A percentile compares a stretch with the other conserved stretches of the same genome.
These are phyloP conservation scores for Gobio gobio DNA, from an alignment of 2,113 vertebrate genomes.

Conservation along the genomic window DNA sequence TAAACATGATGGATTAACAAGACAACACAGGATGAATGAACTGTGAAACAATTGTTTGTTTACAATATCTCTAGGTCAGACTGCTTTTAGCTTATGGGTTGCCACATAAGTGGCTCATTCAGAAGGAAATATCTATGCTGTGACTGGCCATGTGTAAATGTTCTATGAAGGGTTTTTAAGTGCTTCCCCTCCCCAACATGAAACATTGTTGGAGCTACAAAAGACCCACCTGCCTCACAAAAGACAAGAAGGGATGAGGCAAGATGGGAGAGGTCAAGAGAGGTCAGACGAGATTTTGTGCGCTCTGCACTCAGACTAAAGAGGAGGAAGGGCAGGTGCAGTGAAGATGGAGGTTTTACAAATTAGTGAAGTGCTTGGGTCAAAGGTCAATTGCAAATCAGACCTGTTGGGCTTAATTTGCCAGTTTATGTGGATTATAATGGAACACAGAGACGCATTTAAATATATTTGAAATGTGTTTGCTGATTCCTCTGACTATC, in stretches of 20 bases:
- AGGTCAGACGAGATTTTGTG: constrained; percentile 51
- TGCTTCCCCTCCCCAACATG: constrained; percentile 47
- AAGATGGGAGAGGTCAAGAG: constrained; percentile 50
- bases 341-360: constrained; percentile 42
- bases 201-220: constrained; percentile 52
- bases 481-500: not conserved
- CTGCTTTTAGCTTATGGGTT: constrained; percentile 22
- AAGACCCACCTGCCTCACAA: constrained; percentile 56
- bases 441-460: not conserved
- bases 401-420: constrained; percentile 18
- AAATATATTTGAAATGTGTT: constrained; percentile 5
- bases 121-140: constrained; percentile 18
- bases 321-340: constrained; percentile 57
- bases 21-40: constrained; percentile 21
- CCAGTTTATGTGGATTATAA: constrained; percentile 26
- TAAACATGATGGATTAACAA: constrained; percentile 24
- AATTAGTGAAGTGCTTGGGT: constrained; percentile 54
- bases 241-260: constrained; percentile 42
- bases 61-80: constrained; percentile 35
- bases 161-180: constrained; percentile 33
- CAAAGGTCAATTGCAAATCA: constrained; percentile 53
- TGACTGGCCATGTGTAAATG: constrained; percentile 52
- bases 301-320: constrained; percentile 33
- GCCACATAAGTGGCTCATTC: constrained; percentile 38
- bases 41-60: constrained; percentile 44